Base-by-base conservation (phyloP, 2,113 vertebrate genomes). In the Neopipo cinnamomea region DNA sequence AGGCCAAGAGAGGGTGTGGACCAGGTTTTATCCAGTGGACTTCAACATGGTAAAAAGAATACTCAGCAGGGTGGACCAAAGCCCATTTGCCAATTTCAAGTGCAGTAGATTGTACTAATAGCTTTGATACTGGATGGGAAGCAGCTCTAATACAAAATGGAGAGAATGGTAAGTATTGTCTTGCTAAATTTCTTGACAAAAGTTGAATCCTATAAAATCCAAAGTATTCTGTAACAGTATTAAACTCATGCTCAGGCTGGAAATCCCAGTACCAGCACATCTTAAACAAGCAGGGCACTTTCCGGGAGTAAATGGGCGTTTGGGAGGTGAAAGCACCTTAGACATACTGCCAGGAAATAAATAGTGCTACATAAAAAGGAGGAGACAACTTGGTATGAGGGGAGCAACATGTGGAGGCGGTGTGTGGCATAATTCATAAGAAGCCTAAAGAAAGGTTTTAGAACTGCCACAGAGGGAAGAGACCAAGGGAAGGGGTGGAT, bases 21-120 rank as follows among this genome's bases (percentile, higher is more conserved):
- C 18, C 31, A 59, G 33, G 24, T 19, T 94, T 78, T 85, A 30
- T 50, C 14, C 31, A 61, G 8, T 28, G n/a, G 23, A 71, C 12
- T 31, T 81, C 35, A 78, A 33, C 9, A 7, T 0, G 0, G 31
- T 53, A 66, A 37, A 83, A 62, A 49, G 14, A 62, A 27, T 24
- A 50, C 33, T 58, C 55, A 50, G 5, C 12, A 92, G 25, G 37
- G 19, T 11, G 33, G 56, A 21, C 4, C 17, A 4, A 85, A 85
- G 33, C 28, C 6, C 25, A 23, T 76, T 72, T 56, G 11, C 18
- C 1, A 1, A 22, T 44, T 33, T 65, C 19, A 23, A 65, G 47
- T 33, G 47, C 50, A 61, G 52, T 9, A 82, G 24, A 37, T 23
- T n/a, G 4, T 35, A 42, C 21, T 27, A 47, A 58, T 19, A 15